Evolutionary conservation across 2,113 vertebrate genomes (phyloP), one percentile per base, ranked within the genome.

Genomic region (Crotophaga sulcirostris): DNA sequence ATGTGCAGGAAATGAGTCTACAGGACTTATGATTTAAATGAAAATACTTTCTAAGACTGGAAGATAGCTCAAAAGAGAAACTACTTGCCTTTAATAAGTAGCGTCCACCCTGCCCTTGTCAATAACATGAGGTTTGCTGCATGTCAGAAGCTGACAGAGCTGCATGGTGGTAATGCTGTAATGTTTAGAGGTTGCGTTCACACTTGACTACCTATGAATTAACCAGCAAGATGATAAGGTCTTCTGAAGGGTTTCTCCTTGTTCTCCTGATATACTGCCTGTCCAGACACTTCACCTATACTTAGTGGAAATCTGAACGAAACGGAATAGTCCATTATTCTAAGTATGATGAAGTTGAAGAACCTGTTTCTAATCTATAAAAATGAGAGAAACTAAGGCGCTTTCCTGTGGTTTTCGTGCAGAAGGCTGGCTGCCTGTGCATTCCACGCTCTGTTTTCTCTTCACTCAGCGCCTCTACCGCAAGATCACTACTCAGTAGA

Each of bases 401-500:
- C 55, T 97, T 84, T 97, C 49, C 89, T 97, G 97, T 97, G 97
- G 97, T 97, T 98, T 92, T 3, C 17, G 90, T 91, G 90, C 82
- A 93, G 70, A 91, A 79, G 76, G 72, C 93, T 94, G 75, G 47
- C 75, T 96, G 96, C 92, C 87, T 92, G 85, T 95, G 85, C 93
- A 87, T 97, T 97, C 97, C 95, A 95, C 82, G 3, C 92, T 93
- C 94, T 97, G 92, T 97, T 96, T 97, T 98, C 95, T 98, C 96
- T 97, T 95, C 72, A 93, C 95, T 96, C 95, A 97, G 93, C 93
- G 96, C 87, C 66, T 93, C 96, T 81, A 96, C 63, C 87, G 24
- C 94, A 95, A 92, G 81, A 90, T 93, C 85, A 83, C 82, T 75
- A 17, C 81, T 95, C 33, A 60, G 96, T 97, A 90, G 91, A 96